These are phyloP conservation scores for Ictidomys tridecemlineatus DNA, from an alignment of 2,113 vertebrate species.

Conservation along the genomic window DNA sequence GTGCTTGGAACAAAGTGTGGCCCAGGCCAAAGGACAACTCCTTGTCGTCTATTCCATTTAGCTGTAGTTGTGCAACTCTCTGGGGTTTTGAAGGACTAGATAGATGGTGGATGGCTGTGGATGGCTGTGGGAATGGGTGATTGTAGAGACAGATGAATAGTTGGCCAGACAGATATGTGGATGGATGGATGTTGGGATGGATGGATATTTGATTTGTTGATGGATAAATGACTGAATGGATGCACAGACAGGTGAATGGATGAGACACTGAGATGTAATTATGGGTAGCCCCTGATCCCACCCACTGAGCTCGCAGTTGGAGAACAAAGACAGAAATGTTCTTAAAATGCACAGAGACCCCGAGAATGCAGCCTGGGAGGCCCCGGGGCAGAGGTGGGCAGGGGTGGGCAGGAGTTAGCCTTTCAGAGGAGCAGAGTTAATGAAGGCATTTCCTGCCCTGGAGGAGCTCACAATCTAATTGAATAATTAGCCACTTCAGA, in stretches of 20 bases:
- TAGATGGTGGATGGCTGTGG: neutral
- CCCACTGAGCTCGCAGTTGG: neutral
- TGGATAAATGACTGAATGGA: neutral
- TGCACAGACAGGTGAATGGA: neutral
- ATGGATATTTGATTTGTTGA: neutral
- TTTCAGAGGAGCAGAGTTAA: neutral
- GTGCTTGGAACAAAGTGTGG: neutral
- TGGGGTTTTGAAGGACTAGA: constrained; percentile 25
- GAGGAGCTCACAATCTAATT: constrained; percentile 61
- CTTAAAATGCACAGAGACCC: neutral
- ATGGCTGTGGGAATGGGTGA: neutral
- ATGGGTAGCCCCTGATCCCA: neutral
- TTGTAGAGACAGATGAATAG: too few relatives aligned
- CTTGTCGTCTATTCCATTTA: neutral
- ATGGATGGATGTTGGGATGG: neutral
- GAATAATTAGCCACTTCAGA: constrained; percentile 44
- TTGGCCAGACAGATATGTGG: neutral
- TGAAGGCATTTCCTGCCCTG: constrained; percentile 29
- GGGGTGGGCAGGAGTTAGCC: neutral
- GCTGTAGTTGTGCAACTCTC: neutral
- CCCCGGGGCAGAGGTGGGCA: accelerated
- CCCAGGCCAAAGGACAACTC: neutral
- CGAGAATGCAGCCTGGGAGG: neutral
- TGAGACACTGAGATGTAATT: neutral
- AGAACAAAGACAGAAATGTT: constrained; percentile 4